Percentiles rank a stretch among this genome's conserved stretches.
Conservation (phyloP, 2,888 invertebrate species). For the Lithosia quadra region DNA sequence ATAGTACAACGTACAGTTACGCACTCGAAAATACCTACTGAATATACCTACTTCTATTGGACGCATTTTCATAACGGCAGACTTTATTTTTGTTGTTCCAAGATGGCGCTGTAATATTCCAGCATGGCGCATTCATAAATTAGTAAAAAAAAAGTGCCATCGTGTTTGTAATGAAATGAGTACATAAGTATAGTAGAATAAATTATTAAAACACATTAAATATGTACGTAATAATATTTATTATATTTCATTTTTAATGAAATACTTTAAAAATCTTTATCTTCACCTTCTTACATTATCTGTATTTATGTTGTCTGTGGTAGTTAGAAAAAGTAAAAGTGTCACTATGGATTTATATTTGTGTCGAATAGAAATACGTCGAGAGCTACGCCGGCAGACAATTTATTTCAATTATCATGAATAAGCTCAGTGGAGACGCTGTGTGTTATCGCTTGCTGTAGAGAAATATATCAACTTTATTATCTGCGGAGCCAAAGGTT, state of each 20-base stretch:
- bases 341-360: constrained; percentile 80
- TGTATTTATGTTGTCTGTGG: constrained; percentile 58
- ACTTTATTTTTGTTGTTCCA: not conserved
- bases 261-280: not conserved
- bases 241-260: not conserved
- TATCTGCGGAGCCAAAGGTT: constrained; percentile 61
- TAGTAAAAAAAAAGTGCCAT: no score
- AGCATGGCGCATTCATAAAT: no score
- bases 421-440: constrained; percentile 73
- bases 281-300: constrained; percentile 17
- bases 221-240: not conserved
- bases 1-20: no score
- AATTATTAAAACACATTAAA: not conserved
- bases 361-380: constrained; percentile 81
- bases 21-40: no score
- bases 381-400: constrained; percentile 80
- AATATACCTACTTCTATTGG: no score
- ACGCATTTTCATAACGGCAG: not conserved
- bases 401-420: constrained; percentile 84
- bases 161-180: not conserved
- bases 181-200: not conserved
- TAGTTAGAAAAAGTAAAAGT: constrained; percentile 56
- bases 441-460: constrained; percentile 72
- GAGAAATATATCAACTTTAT: constrained; percentile 67
- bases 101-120: not conserved